Evolutionary conservation across 2,888 invertebrate species (phyloP), one percentile per base, ranked within the genome.

Genomic region (Linnaemya vulpina): DNA sequence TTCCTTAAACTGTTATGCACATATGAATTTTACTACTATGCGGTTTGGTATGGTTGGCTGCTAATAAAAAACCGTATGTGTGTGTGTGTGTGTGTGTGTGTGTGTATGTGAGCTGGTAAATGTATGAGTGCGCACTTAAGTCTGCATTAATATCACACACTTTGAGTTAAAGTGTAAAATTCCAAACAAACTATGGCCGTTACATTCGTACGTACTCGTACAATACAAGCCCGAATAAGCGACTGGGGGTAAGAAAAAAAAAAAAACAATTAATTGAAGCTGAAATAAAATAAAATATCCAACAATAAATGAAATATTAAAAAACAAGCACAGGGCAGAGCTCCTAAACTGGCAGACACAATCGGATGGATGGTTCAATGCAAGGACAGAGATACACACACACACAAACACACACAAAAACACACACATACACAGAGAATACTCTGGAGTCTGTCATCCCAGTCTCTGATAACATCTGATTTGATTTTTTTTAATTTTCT

Each of bases 121-220:
- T 58, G 10, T 58, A 8, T 22, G 22, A 65, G 65, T 38, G 3
- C 35, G 53, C 38, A 3, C 51, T 67, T 22, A 38, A 38, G 55
- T 74, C 68, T 55, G 40, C 70, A 63, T 65, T 82, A 82, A 82
- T 82, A 85, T 78, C 53, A 70, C 17, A 85, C 77, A 81, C 75
- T 82, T 82, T 78, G 65, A 82, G 78, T 82, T 78, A 82, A 85
- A 82, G 85, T 82, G 85, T 82, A 85, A 85, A 85, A 85, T 85
- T 85, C 70, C 82, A 74, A 85, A 85, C 78, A 78, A 78, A 82
- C 78, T 85, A 78, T 85, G 84, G 81, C 82, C 77, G 79, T 75
- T 82, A 79, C 82, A 85, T 79, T 30, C 30, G 30, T 30, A 30
- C 30, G 78, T 82, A 82, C 75, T 82, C n/a, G n/a, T n/a, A n/a